Conservation (phyloP, 2,113 vertebrate species). For the Cyphomyrus discorhynchus region DNA sequence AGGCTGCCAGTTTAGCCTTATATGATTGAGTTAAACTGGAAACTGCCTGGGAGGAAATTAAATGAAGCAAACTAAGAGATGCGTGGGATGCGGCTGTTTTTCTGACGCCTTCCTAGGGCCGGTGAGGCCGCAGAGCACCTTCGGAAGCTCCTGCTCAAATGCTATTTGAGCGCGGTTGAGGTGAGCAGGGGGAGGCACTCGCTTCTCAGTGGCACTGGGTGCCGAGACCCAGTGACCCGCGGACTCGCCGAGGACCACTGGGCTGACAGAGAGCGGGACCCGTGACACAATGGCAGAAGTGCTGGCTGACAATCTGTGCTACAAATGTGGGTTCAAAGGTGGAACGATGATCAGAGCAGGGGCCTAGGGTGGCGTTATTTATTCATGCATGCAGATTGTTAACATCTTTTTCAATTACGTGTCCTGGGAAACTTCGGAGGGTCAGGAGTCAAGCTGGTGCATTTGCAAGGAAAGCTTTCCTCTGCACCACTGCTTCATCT, state of each 20-base stretch:
- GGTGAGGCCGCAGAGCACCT: not conserved
- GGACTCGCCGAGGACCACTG: not conserved
- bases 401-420: not conserved
- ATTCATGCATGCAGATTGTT: not conserved
- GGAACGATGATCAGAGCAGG: not conserved
- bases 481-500: not conserved
- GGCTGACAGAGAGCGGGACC: not conserved
- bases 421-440: not conserved
- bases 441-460: not conserved
- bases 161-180: not conserved
- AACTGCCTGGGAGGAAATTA: not conserved
- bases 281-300: not conserved
- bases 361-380: not conserved
- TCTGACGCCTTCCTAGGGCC: too few relatives aligned
- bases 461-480: not conserved
- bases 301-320: not conserved
- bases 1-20: not conserved
- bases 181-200: too few relatives aligned
- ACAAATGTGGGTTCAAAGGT: not conserved
- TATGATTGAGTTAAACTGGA: not conserved
- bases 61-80: not conserved
- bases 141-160: not conserved
- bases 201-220: not conserved
- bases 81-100: not conserved
- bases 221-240: not conserved